These are phyloP conservation scores for Megalops cyprinoides DNA, from an alignment of 2,797 vertebrate genomes.

Conservation along the genomic window DNA sequence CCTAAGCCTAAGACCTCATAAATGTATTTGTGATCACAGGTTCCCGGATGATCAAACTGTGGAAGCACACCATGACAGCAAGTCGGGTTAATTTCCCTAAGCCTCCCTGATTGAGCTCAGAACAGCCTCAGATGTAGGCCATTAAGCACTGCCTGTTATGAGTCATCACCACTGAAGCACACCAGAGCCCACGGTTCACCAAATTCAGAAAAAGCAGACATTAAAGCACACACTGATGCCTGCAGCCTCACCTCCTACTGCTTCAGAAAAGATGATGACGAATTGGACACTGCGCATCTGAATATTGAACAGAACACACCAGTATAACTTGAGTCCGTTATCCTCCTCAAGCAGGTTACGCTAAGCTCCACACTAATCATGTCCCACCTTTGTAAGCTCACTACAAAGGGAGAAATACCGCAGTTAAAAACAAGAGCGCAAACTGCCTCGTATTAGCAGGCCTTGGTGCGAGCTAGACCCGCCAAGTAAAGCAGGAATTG, in stretches of 20 bases:
- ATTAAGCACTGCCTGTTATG: slow-evolving; percentile 38
- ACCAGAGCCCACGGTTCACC: not conserved
- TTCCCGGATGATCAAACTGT: slow-evolving; percentile 36
- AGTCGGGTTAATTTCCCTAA: slow-evolving; percentile 49
- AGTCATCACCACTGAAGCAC: slow-evolving; percentile 19
- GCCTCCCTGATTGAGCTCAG: slow-evolving; percentile 54
- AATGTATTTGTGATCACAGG: slow-evolving; percentile 22
- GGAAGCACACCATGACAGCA: slow-evolving; percentile 6
- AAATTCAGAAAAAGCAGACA: not conserved
- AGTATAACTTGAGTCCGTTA: not conserved
- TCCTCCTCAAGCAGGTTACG: not conserved
- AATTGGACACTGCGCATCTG: not conserved
- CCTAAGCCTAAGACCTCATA: not conserved
- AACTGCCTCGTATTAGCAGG: not conserved
- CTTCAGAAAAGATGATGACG: not conserved
- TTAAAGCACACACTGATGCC: not conserved
- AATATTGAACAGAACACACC: not conserved
- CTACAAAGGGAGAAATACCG: not conserved
- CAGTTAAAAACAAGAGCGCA: not conserved
- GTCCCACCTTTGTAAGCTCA: not conserved
- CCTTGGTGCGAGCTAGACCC: not conserved
- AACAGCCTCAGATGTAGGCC: slow-evolving; percentile 19
- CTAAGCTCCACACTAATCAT: not conserved
- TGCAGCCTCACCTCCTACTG: not conserved
- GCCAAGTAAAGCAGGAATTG: not conserved